Evolutionary conservation across 2,888 invertebrate genomes (phyloP), one percentile per base, ranked within the genome.

Genomic region (Scaptomyza tumidula): DNA sequence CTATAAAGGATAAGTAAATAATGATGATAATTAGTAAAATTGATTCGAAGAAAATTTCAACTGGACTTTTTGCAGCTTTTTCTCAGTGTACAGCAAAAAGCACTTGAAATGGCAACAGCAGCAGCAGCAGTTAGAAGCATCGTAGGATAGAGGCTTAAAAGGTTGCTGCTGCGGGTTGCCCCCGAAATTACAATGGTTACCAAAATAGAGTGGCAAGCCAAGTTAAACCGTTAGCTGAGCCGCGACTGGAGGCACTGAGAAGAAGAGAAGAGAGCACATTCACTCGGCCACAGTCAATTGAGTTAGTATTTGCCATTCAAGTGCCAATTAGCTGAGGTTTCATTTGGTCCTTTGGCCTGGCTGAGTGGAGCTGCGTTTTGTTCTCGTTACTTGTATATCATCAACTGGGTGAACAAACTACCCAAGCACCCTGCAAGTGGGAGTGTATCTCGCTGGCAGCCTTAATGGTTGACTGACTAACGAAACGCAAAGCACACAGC

Each of bases 291-390:
- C 58, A 66, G 27, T 45, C 55, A 67, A 72, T 76, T 65, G 61
- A 76, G 86, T 64, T 68, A 68, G 72, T 57, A 73, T 79, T 83
- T 77, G 64, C 66, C 57, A 66, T 77, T 80, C 71, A 77, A 86
- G 88, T 74, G 73, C 81, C 85, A 86, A 86, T 86, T 86, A 86
- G 85, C 58, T 50, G 73, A 55, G 87, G 69, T 75, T 72, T 67
- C 70, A 70, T 68, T 75, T 55, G 71, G 55, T 52, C 27, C 29
- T 50, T 24, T 35, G 16, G 41, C 41, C 14, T 41, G 41, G 60
- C 49, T 44, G 35, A 65, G 59, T 45, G 59, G 11, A 27, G 66
- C 63, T 53, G 57, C 31, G 45, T 68, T 64, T 65, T 61, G 80
- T 63, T 72, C 49, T 43, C 14, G 46, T 49, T 54, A 43, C 16